Conservation (phyloP, 2,888 invertebrate species). For the Lydus trimaculatus region DNA sequence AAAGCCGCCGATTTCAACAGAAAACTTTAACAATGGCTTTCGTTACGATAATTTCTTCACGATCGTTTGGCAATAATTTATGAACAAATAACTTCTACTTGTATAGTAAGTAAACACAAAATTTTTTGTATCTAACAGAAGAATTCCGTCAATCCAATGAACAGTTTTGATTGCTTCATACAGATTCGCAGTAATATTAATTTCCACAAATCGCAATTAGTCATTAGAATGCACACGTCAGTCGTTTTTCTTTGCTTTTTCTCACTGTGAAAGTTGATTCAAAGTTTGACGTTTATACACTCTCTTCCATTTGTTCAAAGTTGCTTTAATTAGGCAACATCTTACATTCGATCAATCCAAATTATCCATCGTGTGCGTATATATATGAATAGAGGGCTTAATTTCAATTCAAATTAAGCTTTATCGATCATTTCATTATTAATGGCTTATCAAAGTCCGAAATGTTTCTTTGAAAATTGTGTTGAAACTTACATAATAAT, state of each 20-base stretch:
- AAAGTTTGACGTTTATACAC: neutral
- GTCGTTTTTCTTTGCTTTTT: neutral
- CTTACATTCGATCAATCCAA: neutral
- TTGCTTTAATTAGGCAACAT: conserved; percentile 3
- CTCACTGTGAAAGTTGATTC: neutral
- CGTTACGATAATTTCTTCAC: neutral
- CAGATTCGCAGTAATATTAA: too few relatives aligned
- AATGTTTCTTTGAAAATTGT: neutral
- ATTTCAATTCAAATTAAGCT: neutral
- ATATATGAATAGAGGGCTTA: neutral
- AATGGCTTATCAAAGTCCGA: neutral
- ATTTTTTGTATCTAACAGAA: neutral
- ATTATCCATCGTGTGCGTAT: neutral
- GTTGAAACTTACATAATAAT: neutral
- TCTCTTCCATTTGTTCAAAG: neutral
- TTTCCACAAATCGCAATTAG: neutral
- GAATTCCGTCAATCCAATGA: too few relatives aligned
- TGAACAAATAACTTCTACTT: neutral
- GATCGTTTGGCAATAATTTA: neutral
- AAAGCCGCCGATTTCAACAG: neutral
- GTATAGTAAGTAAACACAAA: neutral
- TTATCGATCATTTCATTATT: neutral
- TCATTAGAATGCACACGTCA: neutral
- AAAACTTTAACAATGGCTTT: neutral
- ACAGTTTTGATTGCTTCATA: too few relatives aligned